phyloP scores from a whole-genome alignment of 92 coral and sea anemone species.

The Porites evermanni region DNA sequence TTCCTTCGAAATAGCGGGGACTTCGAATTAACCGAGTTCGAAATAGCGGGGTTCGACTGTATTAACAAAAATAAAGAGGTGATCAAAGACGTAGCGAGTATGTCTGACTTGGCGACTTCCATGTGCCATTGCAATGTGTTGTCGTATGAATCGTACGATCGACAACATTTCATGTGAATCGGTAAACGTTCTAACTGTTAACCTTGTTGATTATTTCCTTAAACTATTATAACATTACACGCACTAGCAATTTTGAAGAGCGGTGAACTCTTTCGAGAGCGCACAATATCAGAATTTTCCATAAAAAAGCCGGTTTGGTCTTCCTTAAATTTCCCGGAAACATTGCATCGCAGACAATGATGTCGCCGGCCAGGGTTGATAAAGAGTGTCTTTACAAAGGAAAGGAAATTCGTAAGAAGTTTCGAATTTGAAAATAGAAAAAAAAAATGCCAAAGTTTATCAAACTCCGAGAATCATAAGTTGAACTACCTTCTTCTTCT shows the following conservation, averaged over 20 bases:
- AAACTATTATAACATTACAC: slow-evolving; percentile 11
- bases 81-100: neutral
- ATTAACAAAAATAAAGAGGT: neutral
- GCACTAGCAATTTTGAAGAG: slow-evolving; percentile 30
- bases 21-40: too few relatives aligned
- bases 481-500: slow-evolving; percentile 72
- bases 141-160: too few relatives aligned
- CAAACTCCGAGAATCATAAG: neutral
- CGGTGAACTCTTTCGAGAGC: slow-evolving; percentile 10
- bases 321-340: neutral
- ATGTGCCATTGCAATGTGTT: neutral
- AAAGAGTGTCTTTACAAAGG: neutral
- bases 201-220: neutral
- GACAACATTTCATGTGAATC: too few relatives aligned
- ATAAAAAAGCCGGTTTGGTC: slow-evolving; percentile 3
- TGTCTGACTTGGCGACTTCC: neutral
- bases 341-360: slow-evolving; percentile 27
- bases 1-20: too few relatives aligned
- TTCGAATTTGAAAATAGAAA: neutral
- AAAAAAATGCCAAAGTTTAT: slow-evolving; percentile 1
- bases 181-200: too few relatives aligned
- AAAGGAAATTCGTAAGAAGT: neutral
- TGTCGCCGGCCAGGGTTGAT: neutral
- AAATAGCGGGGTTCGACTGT: too few relatives aligned
- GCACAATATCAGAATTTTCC: neutral